Conservation (phyloP, 2,797 vertebrate species). For the Girardinus metallicus region DNA sequence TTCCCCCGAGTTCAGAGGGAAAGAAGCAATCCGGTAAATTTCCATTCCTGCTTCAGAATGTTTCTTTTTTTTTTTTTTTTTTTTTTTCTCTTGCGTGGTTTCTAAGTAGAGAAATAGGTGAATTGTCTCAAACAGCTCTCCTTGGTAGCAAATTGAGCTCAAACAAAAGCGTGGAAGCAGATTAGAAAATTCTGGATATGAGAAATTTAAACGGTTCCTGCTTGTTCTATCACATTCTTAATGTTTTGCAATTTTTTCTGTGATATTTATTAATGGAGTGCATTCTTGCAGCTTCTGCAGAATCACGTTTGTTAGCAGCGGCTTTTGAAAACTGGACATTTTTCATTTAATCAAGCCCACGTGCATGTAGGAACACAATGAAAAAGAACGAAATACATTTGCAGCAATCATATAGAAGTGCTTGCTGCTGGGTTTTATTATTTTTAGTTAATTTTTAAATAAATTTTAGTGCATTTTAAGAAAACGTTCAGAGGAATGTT, state of each 20-base stretch:
- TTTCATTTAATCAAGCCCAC: not conserved
- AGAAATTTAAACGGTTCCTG: not conserved
- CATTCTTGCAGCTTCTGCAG: not conserved
- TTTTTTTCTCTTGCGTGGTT: not conserved
- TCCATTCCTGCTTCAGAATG: not conserved
- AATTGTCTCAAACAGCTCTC: not conserved
- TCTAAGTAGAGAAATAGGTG: not conserved
- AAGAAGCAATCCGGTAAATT: conserved; percentile 93
- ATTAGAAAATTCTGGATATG: not conserved
- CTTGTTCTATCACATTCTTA: not conserved
- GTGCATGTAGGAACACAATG: not conserved
- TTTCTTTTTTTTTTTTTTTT: not conserved
- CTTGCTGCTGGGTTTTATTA: not conserved
- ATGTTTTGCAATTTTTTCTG: not conserved
- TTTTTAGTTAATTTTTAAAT: not conserved
- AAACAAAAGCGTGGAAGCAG: not conserved
- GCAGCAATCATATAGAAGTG: not conserved
- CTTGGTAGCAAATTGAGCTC: not conserved
- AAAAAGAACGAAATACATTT: not conserved
- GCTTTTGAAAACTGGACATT: not conserved
- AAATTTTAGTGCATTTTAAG: not conserved
- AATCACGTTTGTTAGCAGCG: not conserved
- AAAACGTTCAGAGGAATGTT: not conserved
- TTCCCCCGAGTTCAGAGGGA: conserved; percentile 91
- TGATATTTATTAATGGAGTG: not conserved